Base-by-base conservation (phyloP, 2,113 vertebrate genomes). In the Ictidomys tridecemlineatus region DNA sequence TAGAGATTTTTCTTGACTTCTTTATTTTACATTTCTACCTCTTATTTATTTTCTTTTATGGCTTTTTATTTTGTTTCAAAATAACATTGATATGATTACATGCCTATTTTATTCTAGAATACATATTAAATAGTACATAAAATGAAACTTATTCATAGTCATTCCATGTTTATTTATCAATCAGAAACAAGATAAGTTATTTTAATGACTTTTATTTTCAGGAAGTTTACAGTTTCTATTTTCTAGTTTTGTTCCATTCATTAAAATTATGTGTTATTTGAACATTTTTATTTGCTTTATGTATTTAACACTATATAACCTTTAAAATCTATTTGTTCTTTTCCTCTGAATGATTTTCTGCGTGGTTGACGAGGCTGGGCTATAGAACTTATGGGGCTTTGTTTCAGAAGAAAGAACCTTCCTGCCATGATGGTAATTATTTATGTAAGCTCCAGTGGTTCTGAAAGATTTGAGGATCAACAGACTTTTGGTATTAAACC, bases 241-340 rank as follows among this genome's bases (percentile, higher is more conserved):
- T 53, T 95, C 37, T 51, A 48, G 45, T 92, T 85, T 86, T 92
- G 63, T 82, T 94, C 28, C 2, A 42, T 67, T 85, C 82, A 89
- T 87, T 83, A 22, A 17, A 26, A 85, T 32, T 70, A 34, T 30
- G 20, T 34, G 37, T 69, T 95, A 63, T 53, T 89, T 69, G 17
- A 74, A 45, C 1, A 8, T 79, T 70, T 20, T 78, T 72, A 51
- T 80, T 45, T 53, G 26, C 5, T 28, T 58, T 51, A n/a, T 13
- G 53, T 78, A 42, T n/a, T 73, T 87, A 88, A 37, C 26, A 82
- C 34, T 85, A 76, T 30, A 76, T 30, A n/a, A 30, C 45, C 56
- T 73, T 61, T 72, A 56, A 28, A 74, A 26, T 39, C 63, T 78
- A n/a, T 34, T 22, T 28, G 28, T 73, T 18, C 14, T 56, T 97